Base-by-base conservation (phyloP, 2,113 vertebrate genomes). In the Sialia sialis region DNA sequence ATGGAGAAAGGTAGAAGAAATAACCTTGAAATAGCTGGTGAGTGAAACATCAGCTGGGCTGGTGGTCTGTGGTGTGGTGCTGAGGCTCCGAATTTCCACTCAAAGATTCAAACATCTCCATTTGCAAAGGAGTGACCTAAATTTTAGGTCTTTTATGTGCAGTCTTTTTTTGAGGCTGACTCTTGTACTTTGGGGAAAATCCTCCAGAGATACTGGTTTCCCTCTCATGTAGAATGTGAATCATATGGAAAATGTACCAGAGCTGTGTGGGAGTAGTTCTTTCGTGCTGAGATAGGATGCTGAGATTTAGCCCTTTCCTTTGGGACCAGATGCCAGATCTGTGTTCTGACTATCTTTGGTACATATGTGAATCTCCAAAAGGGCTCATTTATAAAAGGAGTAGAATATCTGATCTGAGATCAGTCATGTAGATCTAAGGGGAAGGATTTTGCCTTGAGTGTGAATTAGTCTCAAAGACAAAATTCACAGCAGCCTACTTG, bases 391-490 rank as follows among this genome's bases (percentile, higher is more conserved):
- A 58, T 34, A 72, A 87, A 67, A 7, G 23, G 73, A 74, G 29
- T 13, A 44, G 55, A 78, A 44, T 82, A 89, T 97, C 89, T 88
- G 73, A 94, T 91, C 66, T 46, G 63, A 79, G 89, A 94, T 93
- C 92, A 94, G 66, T 94, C 84, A 13, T 79, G 73, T 66, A 80
- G 39, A 93, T 95, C 82, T 92, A 92, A 96, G 46, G 75, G 75
- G n/a, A 93, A 92, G 79, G 55, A 62, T 85, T 87, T 93, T 79
- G 82, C 73, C 77, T 94, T 91, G 73, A 95, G 73, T 85, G 83
- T 73, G 75, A 89, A 90, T 93, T 84, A 87, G 34, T 83, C 94
- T 96, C 85, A 95, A 95, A 95, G 91, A 89, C 77, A 90, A 88
- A 90, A 94, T 96, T 90, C 80, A 49, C 60, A 94, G 79, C 87